A percentile compares a stretch with the other conserved stretches of the same genome.
Conservation (phyloP, 2,113 vertebrate genomes). For the Sakesphorus luctuosus region DNA sequence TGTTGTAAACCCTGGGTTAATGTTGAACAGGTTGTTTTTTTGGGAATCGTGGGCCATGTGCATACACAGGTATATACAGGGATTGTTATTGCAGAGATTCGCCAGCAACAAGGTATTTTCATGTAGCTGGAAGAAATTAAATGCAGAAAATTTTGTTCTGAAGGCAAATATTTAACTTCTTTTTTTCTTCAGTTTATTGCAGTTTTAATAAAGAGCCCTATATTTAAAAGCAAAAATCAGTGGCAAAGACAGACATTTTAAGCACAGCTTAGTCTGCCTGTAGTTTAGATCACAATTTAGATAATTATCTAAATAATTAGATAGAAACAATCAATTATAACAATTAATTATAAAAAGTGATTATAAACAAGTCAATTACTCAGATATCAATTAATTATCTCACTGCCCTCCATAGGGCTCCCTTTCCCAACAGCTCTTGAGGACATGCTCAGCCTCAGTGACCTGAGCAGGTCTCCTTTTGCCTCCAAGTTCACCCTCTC, state of each 20-base stretch:
- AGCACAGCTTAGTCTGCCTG: background rate
- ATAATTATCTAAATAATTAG: background rate
- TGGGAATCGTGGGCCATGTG: fast-evolving
- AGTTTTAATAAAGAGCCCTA: background rate
- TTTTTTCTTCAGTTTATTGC: background rate
- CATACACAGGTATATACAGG: fast-evolving
- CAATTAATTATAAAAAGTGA: background rate
- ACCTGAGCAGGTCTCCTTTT: background rate
- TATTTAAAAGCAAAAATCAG: background rate
- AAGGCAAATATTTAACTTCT: background rate
- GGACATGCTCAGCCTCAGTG: background rate
- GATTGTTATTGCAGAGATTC: background rate
- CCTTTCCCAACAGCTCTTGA: background rate
- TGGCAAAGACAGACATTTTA: background rate
- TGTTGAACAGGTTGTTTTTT: background rate
- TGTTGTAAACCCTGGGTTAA: background rate
- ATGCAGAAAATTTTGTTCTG: background rate
- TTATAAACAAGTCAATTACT: background rate
- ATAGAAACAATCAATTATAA: background rate
- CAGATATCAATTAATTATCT: background rate
- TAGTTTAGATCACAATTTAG: background rate
- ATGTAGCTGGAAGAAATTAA: background rate
- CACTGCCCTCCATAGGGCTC: background rate
- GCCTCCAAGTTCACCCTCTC: background rate
- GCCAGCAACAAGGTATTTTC: background rate